Conservation (phyloP, 2,888 invertebrate genomes). For the Drosophila greeni region DNA sequence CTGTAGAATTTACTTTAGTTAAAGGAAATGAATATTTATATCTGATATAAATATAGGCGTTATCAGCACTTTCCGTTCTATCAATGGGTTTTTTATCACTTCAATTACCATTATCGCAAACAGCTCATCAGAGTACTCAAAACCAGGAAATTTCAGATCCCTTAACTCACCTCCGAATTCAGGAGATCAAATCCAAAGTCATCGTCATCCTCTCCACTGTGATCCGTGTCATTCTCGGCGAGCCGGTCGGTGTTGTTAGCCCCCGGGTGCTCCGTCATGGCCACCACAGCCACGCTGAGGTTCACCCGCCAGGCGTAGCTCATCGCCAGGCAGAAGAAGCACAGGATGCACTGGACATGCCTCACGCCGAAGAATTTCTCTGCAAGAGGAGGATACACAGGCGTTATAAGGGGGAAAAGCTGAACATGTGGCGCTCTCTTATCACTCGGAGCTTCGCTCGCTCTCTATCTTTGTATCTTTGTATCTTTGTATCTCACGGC, state of each 20-base stretch:
- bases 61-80: not conserved
- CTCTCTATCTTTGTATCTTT: not conserved
- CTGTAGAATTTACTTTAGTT: not conserved
- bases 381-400: conserved; percentile 45
- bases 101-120: not conserved
- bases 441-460: conserved; percentile 1
- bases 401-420: conserved; percentile 1
- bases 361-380: conserved; percentile 81
- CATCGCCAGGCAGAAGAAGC: conserved; percentile 82
- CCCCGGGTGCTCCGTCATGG: conserved; percentile 82
- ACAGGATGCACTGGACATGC: conserved; percentile 83
- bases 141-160: not conserved
- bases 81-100: conserved; percentile 2
- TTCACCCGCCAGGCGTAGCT: conserved; percentile 84
- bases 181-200: conserved; percentile 3
- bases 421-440: conserved; percentile 9
- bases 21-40: not conserved
- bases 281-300: conserved; percentile 86
- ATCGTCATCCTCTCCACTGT: conserved; percentile 1
- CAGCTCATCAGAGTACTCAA: not conserved
- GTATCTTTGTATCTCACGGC: conserved; percentile 4
- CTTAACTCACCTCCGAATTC: conserved; percentile 17
- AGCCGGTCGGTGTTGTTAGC: conserved; percentile 27
- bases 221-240: conserved; percentile 3
- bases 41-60: not conserved